Evolutionary conservation across 2,113 vertebrate genomes (phyloP), one percentile per base, ranked within the genome.

Genomic region (Seriola aureovittata): DNA sequence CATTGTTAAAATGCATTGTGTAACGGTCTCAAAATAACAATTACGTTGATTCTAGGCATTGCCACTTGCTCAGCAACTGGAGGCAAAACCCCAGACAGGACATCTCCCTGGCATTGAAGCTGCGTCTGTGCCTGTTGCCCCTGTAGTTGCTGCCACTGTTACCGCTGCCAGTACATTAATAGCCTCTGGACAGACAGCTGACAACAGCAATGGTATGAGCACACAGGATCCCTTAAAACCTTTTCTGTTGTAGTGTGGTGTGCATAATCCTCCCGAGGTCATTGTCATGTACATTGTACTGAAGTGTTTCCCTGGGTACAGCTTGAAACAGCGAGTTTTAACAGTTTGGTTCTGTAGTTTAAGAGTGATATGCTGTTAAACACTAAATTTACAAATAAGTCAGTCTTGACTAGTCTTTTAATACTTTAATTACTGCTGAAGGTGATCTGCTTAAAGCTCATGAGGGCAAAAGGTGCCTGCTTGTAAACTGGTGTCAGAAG

Each of bases 21-120:
- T 34, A 42, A 54, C 3, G 11, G 12, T 40, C 50, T 50, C 21
- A n/a, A 21, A 75, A 54, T 36, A 52, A 74, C 19, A 1, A 29
- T 54, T 60, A 4, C 10, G 17, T 50, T 52, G 0, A 69, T 85
- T 88, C 8, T 85, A 93, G 93, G 88, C 80, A 2, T 65, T 92
- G 50, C 80, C 86, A 64, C 78, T 93, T 73, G 80, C 80, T 21
- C 93, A 91, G 1, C 91, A 89, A 34, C 44, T 90, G 64, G 93
- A 93, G 23, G 57, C 50, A 44, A 93, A 89, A 78, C 42, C 66
- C 46, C 92, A 89, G 25, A 19, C 77, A 0, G 91, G 78, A 69
- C 84, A 70, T 8, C 38, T 90, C 16, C 8, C 89, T 17, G 77
- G 73, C 25, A 46, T 84, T 16, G 83, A 85, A 34, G 63, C 85